These are phyloP conservation scores for Colinus virginianus DNA, from an alignment of 2,113 vertebrate species.

Conservation along the genomic window DNA sequence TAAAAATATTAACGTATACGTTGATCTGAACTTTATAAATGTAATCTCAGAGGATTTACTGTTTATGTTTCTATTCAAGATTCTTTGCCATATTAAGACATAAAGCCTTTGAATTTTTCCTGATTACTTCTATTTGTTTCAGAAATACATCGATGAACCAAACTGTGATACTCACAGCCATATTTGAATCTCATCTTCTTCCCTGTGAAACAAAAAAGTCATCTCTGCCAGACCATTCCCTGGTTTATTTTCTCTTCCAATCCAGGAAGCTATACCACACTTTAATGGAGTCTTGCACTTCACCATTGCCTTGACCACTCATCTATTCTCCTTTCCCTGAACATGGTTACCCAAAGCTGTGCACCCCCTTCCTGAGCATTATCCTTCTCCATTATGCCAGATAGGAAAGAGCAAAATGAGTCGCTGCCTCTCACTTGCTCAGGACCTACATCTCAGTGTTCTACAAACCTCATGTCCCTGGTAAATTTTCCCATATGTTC, in stretches of 20 bases:
- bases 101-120: background rate
- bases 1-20: background rate
- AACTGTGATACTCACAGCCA: background rate
- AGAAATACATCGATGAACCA: background rate
- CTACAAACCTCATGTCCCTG: background rate
- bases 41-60: background rate
- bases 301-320: background rate
- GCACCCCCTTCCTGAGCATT: background rate
- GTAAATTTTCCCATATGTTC: background rate
- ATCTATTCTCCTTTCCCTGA: background rate
- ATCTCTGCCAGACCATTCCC: background rate
- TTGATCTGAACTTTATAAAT: background rate
- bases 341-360: background rate
- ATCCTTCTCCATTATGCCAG: background rate
- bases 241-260: background rate
- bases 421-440: background rate
- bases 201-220: background rate
- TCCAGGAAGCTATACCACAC: background rate
- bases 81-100: background rate
- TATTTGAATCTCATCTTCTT: background rate
- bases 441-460: background rate
- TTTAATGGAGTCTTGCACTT: background rate
- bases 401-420: background rate
- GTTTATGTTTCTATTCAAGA: background rate
- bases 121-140: background rate